Percentiles rank a stretch among this genome's conserved stretches.
These are phyloP conservation scores for Clupea harengus DNA, from an alignment of 2,113 vertebrate genomes.

Conservation along the genomic window DNA sequence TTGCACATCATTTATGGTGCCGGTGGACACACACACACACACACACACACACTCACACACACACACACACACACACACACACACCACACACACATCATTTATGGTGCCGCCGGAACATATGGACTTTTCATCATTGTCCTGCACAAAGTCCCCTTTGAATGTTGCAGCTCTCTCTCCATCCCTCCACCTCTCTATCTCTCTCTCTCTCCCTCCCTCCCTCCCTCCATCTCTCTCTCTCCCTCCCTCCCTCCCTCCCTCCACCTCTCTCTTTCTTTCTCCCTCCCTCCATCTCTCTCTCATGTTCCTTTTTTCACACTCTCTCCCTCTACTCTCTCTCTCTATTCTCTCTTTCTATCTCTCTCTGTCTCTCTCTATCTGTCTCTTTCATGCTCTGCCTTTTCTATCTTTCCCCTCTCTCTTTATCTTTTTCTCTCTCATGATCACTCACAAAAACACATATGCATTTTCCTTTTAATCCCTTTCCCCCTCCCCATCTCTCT, in stretches of 20 bases:
- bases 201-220: not conserved
- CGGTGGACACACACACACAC: too few species aligned
- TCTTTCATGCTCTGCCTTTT: not conserved
- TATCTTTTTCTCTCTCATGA: conserved; percentile 4
- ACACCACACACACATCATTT: conserved; percentile 72
- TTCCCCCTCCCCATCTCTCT: not conserved
- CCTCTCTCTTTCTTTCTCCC: not conserved
- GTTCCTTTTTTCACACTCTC: too few species aligned
- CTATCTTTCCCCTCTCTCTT: not conserved
- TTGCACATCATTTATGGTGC: conserved; percentile 83
- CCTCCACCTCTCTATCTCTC: too few species aligned
- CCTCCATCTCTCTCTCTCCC: not conserved
- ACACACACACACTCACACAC: too few species aligned
- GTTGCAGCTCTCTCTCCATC: conserved; percentile 18
- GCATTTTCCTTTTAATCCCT: not conserved
- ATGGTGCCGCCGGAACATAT: conserved; percentile 79
- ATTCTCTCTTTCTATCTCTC: not conserved
- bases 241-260: not conserved
- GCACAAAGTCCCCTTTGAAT: conserved; percentile 73
- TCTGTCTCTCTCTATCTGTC: not conserved
- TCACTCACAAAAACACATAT: conserved; percentile 6
- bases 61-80: too few species aligned
- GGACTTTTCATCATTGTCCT: conserved; percentile 85
- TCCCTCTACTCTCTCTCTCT: not conserved
- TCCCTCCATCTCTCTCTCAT: not conserved